Conservation (phyloP, 2,797 vertebrate genomes). For the Mustela erminea region DNA sequence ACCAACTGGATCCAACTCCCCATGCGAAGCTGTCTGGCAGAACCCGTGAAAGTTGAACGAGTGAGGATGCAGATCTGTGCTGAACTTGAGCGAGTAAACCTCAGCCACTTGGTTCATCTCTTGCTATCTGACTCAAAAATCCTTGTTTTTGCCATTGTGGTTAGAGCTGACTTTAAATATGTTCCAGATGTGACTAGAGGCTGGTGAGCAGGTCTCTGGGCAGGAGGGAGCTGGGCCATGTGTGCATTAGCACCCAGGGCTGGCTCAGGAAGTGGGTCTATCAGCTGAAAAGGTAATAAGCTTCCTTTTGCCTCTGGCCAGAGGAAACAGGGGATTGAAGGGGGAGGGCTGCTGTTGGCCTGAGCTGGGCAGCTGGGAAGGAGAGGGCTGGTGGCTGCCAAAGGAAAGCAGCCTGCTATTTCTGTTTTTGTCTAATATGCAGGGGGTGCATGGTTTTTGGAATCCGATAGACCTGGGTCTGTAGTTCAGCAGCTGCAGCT, state of each 20-base stretch:
- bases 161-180: constrained; percentile 78
- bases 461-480: background rate
- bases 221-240: constrained; percentile 71
- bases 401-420: background rate
- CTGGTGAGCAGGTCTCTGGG: constrained; percentile 68
- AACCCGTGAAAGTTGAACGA: background rate
- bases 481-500: background rate
- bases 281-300: constrained; percentile 78
- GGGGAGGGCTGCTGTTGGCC: constrained; percentile 3
- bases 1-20: background rate
- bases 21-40: background rate
- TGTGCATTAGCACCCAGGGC: constrained; percentile 83
- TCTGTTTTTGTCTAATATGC: background rate
- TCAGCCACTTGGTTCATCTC: constrained; percentile 29
- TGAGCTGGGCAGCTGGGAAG: background rate
- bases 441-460: background rate
- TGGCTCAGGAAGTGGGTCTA: constrained; percentile 82
- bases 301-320: constrained; percentile 84
- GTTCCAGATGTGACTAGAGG: constrained; percentile 78
- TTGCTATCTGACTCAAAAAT: constrained; percentile 72
- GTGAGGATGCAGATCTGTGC: background rate
- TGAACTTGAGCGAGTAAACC: constrained; percentile 24
- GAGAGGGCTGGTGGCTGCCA: background rate
- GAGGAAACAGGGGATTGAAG: constrained; percentile 75
- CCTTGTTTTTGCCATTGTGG: constrained; percentile 62